A percentile compares a stretch with the other conserved stretches of the same genome.
Conservation (phyloP, 2,888 invertebrate species). For the Leuctra nigra region DNA sequence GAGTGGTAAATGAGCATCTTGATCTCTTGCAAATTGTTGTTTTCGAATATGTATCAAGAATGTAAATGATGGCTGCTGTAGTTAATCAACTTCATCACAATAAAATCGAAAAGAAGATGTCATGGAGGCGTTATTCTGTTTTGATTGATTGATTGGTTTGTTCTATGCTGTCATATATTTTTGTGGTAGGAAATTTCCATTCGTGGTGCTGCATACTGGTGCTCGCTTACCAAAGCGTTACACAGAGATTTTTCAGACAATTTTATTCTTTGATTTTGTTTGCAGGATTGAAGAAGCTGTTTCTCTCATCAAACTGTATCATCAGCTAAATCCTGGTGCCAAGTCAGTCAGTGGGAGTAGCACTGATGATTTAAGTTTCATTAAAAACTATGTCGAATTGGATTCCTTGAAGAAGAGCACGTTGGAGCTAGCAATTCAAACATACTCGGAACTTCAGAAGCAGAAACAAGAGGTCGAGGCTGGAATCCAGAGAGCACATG, state of each 20-base stretch:
- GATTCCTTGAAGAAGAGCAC: slow-evolving; percentile 59
- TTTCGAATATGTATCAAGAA: no score
- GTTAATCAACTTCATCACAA: no score
- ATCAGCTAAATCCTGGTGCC: slow-evolving; percentile 45
- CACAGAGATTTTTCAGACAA: neutral
- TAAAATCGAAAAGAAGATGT: no score
- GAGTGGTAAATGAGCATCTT: no score
- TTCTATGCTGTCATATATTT: no score
- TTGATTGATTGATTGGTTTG: no score
- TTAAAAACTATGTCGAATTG: slow-evolving; percentile 48
- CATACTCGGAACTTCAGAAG: slow-evolving; percentile 58
- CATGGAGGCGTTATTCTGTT: no score
- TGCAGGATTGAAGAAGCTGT: slow-evolving; percentile 50
- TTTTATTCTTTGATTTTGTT: neutral
- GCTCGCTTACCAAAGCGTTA: no score
- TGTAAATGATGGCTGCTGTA: no score
- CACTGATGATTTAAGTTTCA: slow-evolving; percentile 48
- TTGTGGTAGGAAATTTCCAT: no score
- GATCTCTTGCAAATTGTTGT: no score
- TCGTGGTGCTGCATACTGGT: no score
- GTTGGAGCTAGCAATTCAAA: slow-evolving; percentile 63
- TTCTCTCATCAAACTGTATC: slow-evolving; percentile 49
- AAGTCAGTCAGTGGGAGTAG: slow-evolving; percentile 31
- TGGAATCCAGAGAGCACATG: slow-evolving; percentile 63
- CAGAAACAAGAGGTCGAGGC: slow-evolving; percentile 51